Evolutionary conservation across 2,888 invertebrate genomes (phyloP).

Genomic region (Xylota segnis): DNA sequence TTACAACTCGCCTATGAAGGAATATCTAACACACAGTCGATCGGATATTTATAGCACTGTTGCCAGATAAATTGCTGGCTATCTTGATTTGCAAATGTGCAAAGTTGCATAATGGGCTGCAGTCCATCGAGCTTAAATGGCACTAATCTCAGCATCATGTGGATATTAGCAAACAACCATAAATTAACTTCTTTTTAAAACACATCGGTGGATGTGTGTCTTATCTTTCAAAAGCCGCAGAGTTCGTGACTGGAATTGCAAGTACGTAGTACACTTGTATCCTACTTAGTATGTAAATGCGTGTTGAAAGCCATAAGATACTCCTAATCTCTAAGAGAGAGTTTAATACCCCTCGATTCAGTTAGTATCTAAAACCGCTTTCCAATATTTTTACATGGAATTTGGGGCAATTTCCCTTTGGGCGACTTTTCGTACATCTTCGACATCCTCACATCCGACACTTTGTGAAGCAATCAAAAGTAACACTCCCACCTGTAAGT

Average conservation of each 20-base stretch:
- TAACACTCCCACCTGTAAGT: not conserved
- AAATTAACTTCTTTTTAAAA: conserved; percentile 6
- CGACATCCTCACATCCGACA: not conserved
- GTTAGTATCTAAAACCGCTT: no score
- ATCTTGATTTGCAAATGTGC: not conserved
- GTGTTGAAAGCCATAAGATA: no score
- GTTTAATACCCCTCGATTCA: no score
- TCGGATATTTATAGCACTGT: conserved; percentile 2
- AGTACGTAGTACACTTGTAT: no score
- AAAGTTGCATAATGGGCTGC: not conserved
- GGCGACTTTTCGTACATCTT: no score
- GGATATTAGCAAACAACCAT: conserved; percentile 12
- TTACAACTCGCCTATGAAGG: not conserved
- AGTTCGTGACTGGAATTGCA: conserved; percentile 24
- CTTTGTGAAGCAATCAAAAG: not conserved
- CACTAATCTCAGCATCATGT: not conserved
- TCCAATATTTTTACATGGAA: no score
- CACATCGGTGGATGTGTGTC: conserved; percentile 19
- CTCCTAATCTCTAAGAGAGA: no score
- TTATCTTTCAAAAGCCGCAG: conserved; percentile 2
- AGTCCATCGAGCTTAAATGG: not conserved
- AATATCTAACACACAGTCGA: not conserved
- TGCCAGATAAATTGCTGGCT: conserved; percentile 1
- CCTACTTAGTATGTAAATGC: not conserved
- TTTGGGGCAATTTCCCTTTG: no score